Evolutionary conservation across 1,140 invertebrate genomes (phyloP).

Genomic region (Halyomorpha halys): DNA sequence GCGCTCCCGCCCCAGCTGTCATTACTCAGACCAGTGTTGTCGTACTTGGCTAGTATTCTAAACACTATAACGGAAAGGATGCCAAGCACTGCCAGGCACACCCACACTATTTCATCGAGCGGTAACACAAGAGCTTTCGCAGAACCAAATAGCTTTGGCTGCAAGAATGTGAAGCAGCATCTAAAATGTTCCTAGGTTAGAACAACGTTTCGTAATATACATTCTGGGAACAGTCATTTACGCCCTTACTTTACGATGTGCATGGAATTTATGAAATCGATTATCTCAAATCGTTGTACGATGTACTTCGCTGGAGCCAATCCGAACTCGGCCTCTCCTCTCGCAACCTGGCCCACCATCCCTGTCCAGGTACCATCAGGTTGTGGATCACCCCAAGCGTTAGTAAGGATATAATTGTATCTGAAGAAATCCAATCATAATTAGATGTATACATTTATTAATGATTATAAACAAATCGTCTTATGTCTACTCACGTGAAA

Average conservation of each 20-base stretch:
- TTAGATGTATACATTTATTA: no score
- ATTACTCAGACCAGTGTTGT: slow-evolving; percentile 12
- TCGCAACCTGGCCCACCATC: slow-evolving; percentile 18
- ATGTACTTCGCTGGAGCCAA: slow-evolving; percentile 16
- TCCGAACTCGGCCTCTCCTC: slow-evolving; percentile 21
- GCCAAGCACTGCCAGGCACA: neutral
- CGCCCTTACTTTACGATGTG: neutral
- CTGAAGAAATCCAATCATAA: neutral
- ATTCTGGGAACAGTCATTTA: neutral
- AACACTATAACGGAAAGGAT: slow-evolving; percentile 1
- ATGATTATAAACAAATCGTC: neutral
- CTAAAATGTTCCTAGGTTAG: neutral
- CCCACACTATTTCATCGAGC: slow-evolving; percentile 13
- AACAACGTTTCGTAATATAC: neutral
- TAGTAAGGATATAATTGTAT: slow-evolving; percentile 11
- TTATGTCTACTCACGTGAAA: slow-evolving; percentile 12
- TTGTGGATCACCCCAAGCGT: slow-evolving; percentile 20
- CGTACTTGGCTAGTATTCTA: slow-evolving; percentile 1
- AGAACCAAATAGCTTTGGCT: slow-evolving; percentile 23
- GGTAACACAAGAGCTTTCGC: slow-evolving; percentile 21
- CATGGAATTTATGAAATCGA: neutral
- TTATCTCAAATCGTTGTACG: neutral
- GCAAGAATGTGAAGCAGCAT: slow-evolving; percentile 21
- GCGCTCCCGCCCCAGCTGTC: slow-evolving; percentile 19
- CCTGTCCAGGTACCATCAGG: slow-evolving; percentile 15